Evolutionary conservation across 2,113 vertebrate species (phyloP), one percentile per base, ranked within the genome.

Genomic region (Thunnus thynnus): DNA sequence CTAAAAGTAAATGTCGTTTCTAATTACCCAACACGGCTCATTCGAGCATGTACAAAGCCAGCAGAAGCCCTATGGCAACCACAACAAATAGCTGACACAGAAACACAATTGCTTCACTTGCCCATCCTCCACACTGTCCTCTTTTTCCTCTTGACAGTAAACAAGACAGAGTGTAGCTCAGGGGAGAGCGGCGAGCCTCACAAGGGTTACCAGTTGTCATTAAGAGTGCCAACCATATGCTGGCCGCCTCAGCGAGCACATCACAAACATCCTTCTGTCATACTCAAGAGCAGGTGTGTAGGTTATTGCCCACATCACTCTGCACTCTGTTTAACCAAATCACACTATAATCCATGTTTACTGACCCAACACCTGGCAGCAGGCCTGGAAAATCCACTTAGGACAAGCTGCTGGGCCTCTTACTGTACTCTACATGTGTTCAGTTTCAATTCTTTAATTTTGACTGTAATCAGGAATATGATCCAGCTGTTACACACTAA

Each of bases 81-180:
- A 63, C 25, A 54, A 44, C 73, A 79, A 88, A 70, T 25, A 46
- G 78, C 67, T 74, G 82, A 77, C 70, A 78, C 66, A 83, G 36
- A 82, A 71, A 86, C 46, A 78, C 79, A 79, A 82, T 48, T 58
- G 36, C 65, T 27, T 56, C 46, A 4, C 50, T 47, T 11, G 76
- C 76, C 77, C 86, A 78, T 86, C 77, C 86, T 80, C 85, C 81
- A 86, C 73, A 0, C 46, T 65, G 73, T 72, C 77, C 83, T 76
- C 56, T 18, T 74, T 78, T 78, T 86, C 55, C 44, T 74, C 80
- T 80, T 75, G 58, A 88, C 79, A 68, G 72, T 86, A 88, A 91
- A 91, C 82, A 85, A 81, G 32, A 27, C 71, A 41, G 36, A 74
- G 18, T 11, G 36, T 17, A 16, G 56, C 68, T 76, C 78, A 18